phyloP scores from a whole-genome alignment of 2,888 invertebrate species.

The Gerris lacustris region DNA sequence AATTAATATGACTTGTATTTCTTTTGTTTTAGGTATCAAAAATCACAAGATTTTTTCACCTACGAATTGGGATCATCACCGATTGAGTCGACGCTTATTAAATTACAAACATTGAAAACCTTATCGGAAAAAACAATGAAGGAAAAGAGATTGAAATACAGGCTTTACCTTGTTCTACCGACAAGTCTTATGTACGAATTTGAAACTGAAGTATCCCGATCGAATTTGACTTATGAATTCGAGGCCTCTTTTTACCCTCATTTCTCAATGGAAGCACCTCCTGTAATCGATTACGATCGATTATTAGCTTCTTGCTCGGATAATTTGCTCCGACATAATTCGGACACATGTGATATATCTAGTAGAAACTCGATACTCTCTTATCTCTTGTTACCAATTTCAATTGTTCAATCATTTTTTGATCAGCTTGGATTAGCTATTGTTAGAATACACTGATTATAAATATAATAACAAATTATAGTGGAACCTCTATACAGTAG shows the following conservation, averaged over 20 bases:
- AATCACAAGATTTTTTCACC: constrained; percentile 53
- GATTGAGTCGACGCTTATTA: constrained; percentile 44
- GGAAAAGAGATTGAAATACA: constrained; percentile 46
- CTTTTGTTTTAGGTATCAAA: constrained; percentile 43
- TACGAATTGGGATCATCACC: constrained; percentile 55
- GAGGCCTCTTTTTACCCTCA: constrained; percentile 56
- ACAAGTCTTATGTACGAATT: constrained; percentile 51
- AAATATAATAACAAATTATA: too few relatives aligned
- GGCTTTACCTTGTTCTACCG: constrained; percentile 58
- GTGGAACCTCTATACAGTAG: too few relatives aligned
- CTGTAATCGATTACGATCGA: neutral
- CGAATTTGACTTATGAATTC: constrained; percentile 25
- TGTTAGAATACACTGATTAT: neutral
- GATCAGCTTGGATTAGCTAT: constrained; percentile 5
- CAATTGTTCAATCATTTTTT: neutral
- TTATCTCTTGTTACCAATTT: neutral
- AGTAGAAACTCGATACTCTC: neutral
- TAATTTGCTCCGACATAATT: constrained; percentile 1
- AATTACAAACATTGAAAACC: constrained; percentile 45
- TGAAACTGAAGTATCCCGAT: constrained; percentile 37
- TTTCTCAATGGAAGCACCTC: constrained; percentile 49
- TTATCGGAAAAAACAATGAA: constrained; percentile 46
- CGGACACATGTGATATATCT: neutral
- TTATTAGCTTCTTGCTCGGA: constrained; percentile 9
- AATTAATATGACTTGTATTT: neutral